Evolutionary conservation across 1,140 invertebrate species (phyloP).

Genomic region (Luehdorfia chinensis): DNA sequence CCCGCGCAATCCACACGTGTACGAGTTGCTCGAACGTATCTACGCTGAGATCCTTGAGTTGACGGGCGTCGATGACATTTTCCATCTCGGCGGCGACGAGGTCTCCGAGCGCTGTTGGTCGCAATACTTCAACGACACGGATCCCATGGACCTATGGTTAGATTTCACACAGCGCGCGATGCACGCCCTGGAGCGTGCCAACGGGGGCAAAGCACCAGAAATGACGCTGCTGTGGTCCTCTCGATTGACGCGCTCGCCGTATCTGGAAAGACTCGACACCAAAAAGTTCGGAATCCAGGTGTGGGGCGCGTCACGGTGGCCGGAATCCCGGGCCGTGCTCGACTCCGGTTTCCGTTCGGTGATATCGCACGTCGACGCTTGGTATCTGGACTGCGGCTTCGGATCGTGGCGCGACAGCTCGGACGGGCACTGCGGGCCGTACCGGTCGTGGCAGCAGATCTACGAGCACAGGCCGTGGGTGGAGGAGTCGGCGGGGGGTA

Average conservation of each 20-base stretch:
- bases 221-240: conserved; percentile 88
- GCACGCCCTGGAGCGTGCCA: conserved; percentile 80
- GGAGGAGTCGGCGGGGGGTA: conserved; percentile 77
- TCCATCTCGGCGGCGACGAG: conserved; percentile 92
- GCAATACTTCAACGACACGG: conserved; percentile 85
- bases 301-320: conserved; percentile 88
- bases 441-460: conserved; percentile 89
- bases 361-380: conserved; percentile 89
- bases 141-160: conserved; percentile 86
- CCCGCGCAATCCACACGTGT: conserved; percentile 86
- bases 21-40: conserved; percentile 81
- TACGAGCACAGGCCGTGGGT: conserved; percentile 89
- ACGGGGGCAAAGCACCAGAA: conserved; percentile 80
- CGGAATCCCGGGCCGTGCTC: conserved; percentile 84
- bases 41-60: conserved; percentile 83
- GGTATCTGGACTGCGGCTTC: conserved; percentile 92
- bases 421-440: conserved; percentile 86
- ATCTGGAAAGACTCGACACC: conserved; percentile 80
- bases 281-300: conserved; percentile 80
- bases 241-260: conserved; percentile 85
- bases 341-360: conserved; percentile 87
- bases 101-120: conserved; percentile 84
- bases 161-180: conserved; percentile 84
- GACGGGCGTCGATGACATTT: conserved; percentile 82
- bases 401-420: conserved; percentile 85